Percentiles rank a stretch among this genome's conserved stretches.
These are phyloP conservation scores for Siniperca obscura DNA, from an alignment of 2,797 vertebrate species.

Conservation along the genomic window DNA sequence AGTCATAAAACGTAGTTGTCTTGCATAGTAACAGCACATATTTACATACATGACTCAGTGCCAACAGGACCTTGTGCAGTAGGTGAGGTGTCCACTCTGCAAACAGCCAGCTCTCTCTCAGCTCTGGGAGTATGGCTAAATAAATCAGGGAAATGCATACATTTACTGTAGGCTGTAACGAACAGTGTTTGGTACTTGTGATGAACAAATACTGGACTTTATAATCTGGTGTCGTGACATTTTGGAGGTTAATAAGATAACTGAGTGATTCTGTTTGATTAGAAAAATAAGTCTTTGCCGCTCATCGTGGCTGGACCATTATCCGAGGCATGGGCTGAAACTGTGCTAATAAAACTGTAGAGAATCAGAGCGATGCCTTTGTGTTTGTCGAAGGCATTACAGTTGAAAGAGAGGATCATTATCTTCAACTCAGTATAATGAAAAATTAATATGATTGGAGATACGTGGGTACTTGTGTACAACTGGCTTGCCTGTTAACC, in stretches of 20 bases:
- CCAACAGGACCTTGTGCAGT: slow-evolving; percentile 36
- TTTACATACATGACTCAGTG: slow-evolving; percentile 8
- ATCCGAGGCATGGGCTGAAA: too few species aligned
- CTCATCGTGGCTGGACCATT: neutral
- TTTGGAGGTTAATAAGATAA: neutral
- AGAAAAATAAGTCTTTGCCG: neutral
- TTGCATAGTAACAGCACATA: neutral
- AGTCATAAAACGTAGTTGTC: neutral
- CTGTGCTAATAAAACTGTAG: neutral
- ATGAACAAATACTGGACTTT: neutral
- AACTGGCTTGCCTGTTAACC: neutral
- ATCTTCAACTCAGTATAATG: neutral
- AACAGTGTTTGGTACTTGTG: neutral
- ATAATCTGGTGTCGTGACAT: neutral
- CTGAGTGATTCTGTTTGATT: neutral
- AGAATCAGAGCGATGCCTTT: neutral
- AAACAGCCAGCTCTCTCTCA: slow-evolving; percentile 4
- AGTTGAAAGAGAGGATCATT: neutral
- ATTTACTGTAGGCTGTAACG: neutral
- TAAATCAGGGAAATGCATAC: neutral
- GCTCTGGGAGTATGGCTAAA: neutral
- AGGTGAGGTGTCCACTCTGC: neutral
- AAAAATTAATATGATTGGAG: neutral
- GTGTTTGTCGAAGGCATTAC: neutral
- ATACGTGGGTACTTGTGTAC: neutral